phyloP scores from a whole-genome alignment of 2,113 vertebrate genomes.

The Marmota monax region DNA sequence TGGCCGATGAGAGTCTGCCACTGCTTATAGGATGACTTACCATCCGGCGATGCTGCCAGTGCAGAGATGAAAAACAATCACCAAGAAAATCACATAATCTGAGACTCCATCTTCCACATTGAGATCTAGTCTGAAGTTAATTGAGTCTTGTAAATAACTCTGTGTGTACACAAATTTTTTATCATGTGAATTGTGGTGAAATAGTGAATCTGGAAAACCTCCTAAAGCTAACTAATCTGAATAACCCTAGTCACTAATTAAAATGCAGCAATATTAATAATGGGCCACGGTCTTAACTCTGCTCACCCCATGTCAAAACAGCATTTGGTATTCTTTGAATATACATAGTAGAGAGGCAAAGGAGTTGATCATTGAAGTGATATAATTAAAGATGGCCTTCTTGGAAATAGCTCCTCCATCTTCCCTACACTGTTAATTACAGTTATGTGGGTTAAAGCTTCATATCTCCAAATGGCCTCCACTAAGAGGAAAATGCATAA shows the following conservation, averaged over 20 bases:
- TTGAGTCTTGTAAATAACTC: neutral
- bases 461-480: neutral
- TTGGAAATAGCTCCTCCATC: neutral
- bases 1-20: neutral
- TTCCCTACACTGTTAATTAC: neutral
- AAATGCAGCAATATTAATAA: conserved; percentile 35
- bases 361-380: neutral
- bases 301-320: neutral
- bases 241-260: neutral
- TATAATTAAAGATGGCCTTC: neutral
- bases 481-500: neutral
- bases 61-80: neutral
- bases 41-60: rapidly evolving
- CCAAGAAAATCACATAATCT: neutral
- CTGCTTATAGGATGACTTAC: neutral
- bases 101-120: neutral
- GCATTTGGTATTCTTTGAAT: neutral
- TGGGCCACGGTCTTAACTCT: neutral
- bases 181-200: neutral
- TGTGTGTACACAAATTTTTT: neutral
- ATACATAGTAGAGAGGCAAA: neutral
- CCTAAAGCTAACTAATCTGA: neutral
- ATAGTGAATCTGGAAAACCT: conserved; percentile 51
- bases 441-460: neutral
- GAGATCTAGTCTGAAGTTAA: neutral